A percentile compares a stretch with the other conserved stretches of the same genome.
These are phyloP conservation scores for Sinopyrophorus schimmeli DNA, from an alignment of 2,888 invertebrate genomes.

Conservation along the genomic window DNA sequence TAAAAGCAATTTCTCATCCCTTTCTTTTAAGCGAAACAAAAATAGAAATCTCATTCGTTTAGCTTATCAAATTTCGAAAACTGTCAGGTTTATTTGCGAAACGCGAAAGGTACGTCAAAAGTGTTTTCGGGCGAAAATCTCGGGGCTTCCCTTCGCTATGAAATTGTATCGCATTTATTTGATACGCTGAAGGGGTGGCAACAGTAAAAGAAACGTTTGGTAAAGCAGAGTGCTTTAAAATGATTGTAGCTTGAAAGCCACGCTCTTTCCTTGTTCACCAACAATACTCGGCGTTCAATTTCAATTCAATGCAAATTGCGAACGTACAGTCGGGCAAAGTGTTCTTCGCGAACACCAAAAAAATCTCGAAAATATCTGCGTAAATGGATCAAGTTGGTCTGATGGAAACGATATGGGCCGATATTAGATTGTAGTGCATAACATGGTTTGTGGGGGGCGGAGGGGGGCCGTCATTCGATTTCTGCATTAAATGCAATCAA, in stretches of 20 bases:
- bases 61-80: not conserved
- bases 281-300: slow-evolving; percentile 46
- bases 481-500: slow-evolving; percentile 37
- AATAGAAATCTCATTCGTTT: slow-evolving; percentile 2
- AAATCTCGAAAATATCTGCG: slow-evolving; percentile 9
- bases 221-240: slow-evolving; percentile 47
- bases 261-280: slow-evolving; percentile 50
- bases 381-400: slow-evolving; percentile 9
- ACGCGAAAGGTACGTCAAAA: slow-evolving; percentile 12
- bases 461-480: slow-evolving; percentile 34
- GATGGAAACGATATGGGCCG: slow-evolving; percentile 26
- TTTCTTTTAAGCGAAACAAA: not conserved
- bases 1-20: slow-evolving; percentile 18
- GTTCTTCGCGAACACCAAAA: not conserved
- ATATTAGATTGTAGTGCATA: slow-evolving; percentile 35
- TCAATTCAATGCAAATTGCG: slow-evolving; percentile 51
- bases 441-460: slow-evolving; percentile 34
- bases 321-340: slow-evolving; percentile 28
- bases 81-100: slow-evolving; percentile 11
- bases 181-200: slow-evolving; percentile 46
- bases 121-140: slow-evolving; percentile 14
- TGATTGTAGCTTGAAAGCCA: slow-evolving; percentile 50
- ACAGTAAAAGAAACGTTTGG: slow-evolving; percentile 46
- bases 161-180: slow-evolving; percentile 47
- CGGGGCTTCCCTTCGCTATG: slow-evolving; percentile 13